Percentiles rank a stretch among this genome's conserved stretches.
phyloP scores from a whole-genome alignment of 2,888 invertebrate species.

The Ceramica pisi region DNA sequence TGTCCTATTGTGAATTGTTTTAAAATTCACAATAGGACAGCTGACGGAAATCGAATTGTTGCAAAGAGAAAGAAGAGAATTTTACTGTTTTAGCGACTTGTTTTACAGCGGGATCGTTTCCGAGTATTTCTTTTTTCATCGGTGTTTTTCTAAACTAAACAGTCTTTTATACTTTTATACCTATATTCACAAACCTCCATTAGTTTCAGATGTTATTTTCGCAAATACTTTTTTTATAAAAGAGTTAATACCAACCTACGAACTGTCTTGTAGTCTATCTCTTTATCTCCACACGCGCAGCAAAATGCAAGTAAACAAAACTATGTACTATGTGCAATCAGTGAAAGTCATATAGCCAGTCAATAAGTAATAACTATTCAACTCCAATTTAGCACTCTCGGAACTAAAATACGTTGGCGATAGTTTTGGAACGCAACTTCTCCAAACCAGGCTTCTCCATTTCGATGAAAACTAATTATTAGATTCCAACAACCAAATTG shows the following conservation, averaged over 20 bases:
- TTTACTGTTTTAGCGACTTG: constrained; percentile 30
- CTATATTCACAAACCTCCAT: neutral
- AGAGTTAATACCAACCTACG: neutral
- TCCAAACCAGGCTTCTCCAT: constrained; percentile 9
- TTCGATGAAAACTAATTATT: constrained; percentile 22
- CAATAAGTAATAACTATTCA: neutral
- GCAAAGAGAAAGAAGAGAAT: constrained; percentile 9
- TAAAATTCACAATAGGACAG: constrained; percentile 52
- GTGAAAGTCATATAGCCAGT: neutral
- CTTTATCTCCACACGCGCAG: neutral
- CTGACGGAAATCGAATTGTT: constrained; percentile 48
- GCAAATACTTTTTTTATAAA: neutral
- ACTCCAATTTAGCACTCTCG: constrained; percentile 11
- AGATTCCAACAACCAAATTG: constrained; percentile 2
- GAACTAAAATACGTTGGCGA: constrained; percentile 24
- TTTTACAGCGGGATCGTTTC: constrained; percentile 16
- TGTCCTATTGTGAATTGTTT: constrained; percentile 60
- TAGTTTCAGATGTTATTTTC: neutral
- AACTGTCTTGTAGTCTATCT: neutral
- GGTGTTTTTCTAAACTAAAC: neutral
- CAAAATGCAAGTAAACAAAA: neutral
- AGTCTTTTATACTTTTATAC: neutral
- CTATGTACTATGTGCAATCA: neutral
- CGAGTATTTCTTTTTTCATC: neutral
- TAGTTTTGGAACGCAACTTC: constrained; percentile 27